Evolutionary conservation across 2,888 invertebrate genomes (phyloP), one percentile per base, ranked within the genome.

Genomic region (Parnassius glacialis): DNA sequence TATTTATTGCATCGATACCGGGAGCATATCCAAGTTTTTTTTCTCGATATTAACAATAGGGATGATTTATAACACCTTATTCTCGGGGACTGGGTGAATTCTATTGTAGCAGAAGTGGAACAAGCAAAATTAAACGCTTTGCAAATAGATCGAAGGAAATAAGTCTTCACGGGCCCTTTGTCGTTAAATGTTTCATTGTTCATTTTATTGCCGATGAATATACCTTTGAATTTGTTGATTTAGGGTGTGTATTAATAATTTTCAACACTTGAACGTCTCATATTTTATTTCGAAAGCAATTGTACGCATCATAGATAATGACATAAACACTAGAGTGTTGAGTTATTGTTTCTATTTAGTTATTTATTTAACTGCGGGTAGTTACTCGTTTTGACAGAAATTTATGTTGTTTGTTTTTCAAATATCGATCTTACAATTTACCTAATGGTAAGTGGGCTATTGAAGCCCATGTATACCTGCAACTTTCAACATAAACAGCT

Each of bases 1-100:
- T 90, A 89, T 90, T 87, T 88, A 89, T 89, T 81, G 84, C 79
- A 76, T 76, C 65, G 65, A 71, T 71, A 68, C 63, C 51, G 64
- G 16, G 53, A 52, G 52, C 59, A 57, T 80, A 84, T 87, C 82
- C 80, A 81, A 78, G 80, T 83, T 78, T 81, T 83, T 81, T 83
- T 79, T 79, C 74, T 72, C 74, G 69, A 73, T 80, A 76, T 78
- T 81, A 87, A 88, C 87, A 89, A 87, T 84, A 73, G 74, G 55
- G 52, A 67, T 85, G 89, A 90, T 90, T 89, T 90, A 89, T 89
- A 65, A 70, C 65, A 60, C 67, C 63, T 58, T 64, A 65, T 66
- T 65, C 66, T 70, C 64, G 48, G 13, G 9, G 10, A 48, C 13
- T 64, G 67, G 13, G 16, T 50, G 62, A 58, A 58, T 60, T 57